phyloP scores from a whole-genome alignment of 2,113 vertebrate genomes.

The Microtus oregoni region DNA sequence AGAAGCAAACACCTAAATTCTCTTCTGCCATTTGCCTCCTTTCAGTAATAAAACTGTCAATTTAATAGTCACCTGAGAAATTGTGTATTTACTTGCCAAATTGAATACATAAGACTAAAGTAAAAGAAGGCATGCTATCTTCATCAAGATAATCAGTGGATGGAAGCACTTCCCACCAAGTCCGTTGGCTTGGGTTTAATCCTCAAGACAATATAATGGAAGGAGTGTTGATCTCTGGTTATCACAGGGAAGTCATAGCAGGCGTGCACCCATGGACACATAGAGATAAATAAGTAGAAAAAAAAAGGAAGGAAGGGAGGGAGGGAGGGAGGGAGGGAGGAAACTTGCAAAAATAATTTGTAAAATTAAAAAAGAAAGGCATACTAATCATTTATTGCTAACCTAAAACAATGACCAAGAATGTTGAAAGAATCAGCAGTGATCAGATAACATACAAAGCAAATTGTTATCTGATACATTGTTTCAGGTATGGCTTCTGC shows the following conservation, averaged over 20 bases:
- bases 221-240: not conserved
- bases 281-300: not conserved
- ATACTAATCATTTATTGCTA: not conserved
- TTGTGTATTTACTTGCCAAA: not conserved
- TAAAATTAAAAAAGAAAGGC: not conserved
- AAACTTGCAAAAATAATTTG: not conserved
- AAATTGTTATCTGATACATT: not conserved
- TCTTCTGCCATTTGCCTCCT: not conserved
- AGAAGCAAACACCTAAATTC: not conserved
- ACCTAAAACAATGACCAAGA: not conserved
- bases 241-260: not conserved
- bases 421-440: not conserved
- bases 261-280: not conserved
- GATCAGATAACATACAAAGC: not conserved
- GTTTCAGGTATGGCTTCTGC: not conserved
- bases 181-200: no score
- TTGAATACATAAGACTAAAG: not conserved
- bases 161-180: not conserved
- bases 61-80: conserved; percentile 8
- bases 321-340: no score
- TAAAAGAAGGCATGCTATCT: not conserved
- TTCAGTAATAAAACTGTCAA: not conserved
- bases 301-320: not conserved
- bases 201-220: no score
- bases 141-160: no score